Evolutionary conservation across 2,888 invertebrate genomes (phyloP), one percentile per base, ranked within the genome.

Genomic region (Agriotes lineatus): DNA sequence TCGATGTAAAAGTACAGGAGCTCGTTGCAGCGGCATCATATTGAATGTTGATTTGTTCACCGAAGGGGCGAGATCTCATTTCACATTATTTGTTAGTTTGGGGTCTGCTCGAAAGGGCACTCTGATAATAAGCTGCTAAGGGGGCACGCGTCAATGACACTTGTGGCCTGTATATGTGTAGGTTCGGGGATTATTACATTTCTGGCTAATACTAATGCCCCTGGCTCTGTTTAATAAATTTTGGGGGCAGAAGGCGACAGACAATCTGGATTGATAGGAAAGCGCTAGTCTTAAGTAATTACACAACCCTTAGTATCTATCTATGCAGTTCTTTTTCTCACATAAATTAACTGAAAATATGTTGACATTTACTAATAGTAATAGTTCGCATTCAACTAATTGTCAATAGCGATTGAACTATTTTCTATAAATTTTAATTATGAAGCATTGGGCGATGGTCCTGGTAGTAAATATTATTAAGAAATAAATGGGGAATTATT

Each of bases 101-200:
- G 70, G 71, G 72, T 71, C 72, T 71, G 54, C 56, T 62, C 63
- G 60, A 71, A 74, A 74, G 71, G 73, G 67, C 74, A 69, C 65
- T 52, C 69, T 64, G 69, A 69, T 74, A 74, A 74, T 74, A 69
- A 69, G 72, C 69, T 69, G 68, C 69, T 69, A 71, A 72, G 73
- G 71, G 71, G 71, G 71, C 70, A 69, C 75, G 72, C 77, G 75
- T 76, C 75, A 74, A 74, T 75, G 61, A 65, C 73, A 73, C 70
- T 72, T 74, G 74, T 70, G 72, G 64, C 58, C 65, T 69, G 63
- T 70, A 67, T 71, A 63, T 71, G 7, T 48, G 54, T 65, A 70
- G 70, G 61, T 65, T 58, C 60, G 12, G 20, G 69, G 63, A 71
- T 72, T 72, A 72, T 72, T 71, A 67, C 69, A 67, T 70, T 67